Evolutionary conservation across 1,140 invertebrate species (phyloP), one percentile per base, ranked within the genome.

Genomic region (Gryon sp.): DNA sequence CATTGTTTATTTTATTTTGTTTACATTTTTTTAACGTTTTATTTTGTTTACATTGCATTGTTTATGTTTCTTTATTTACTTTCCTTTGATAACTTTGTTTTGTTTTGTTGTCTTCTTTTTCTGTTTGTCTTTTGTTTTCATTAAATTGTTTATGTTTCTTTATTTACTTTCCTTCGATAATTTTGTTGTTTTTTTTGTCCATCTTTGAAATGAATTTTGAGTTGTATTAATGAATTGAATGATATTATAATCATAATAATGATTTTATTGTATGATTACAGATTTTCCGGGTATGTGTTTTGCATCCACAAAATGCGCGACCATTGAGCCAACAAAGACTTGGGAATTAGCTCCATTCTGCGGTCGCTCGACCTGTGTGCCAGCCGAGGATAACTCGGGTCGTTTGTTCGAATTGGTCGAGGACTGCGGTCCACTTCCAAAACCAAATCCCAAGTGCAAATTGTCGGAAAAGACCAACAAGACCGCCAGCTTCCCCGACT

Each of bases 231-330:
- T 18, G 1, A 6, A 18, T 40, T 8, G 5, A 5, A 18, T n/a
- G n/a, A n/a, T n/a, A n/a, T n/a, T n/a, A n/a, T n/a, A n/a, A n/a
- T n/a, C n/a, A n/a, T n/a, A n/a, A n/a, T n/a, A n/a, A n/a, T n/a
- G n/a, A n/a, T n/a, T n/a, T 32, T 32, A 32, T 24, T 26, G 4
- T 30, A 30, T n/a, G 2, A 73, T 79, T 88, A 4, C 88, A 97
- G 95, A 97, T 89, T 97, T 97, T 90, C 95, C 95, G 34, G 94
- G 94, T 6, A 91, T 95, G 90, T 97, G 95, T 82, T 97, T 96
- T 87, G 95, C 95, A 0, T 96, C 94, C 0, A 97, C 95, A n/a
- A 92, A 92, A 65, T 97, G 95, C 84, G 93, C 94, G 0, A 96
- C 95, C 9, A 92, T 96, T 19, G 94, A 95, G 82, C 93, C 94